Base-by-base conservation (phyloP, 2,888 invertebrate genomes). In the Cantharis rufa region DNA sequence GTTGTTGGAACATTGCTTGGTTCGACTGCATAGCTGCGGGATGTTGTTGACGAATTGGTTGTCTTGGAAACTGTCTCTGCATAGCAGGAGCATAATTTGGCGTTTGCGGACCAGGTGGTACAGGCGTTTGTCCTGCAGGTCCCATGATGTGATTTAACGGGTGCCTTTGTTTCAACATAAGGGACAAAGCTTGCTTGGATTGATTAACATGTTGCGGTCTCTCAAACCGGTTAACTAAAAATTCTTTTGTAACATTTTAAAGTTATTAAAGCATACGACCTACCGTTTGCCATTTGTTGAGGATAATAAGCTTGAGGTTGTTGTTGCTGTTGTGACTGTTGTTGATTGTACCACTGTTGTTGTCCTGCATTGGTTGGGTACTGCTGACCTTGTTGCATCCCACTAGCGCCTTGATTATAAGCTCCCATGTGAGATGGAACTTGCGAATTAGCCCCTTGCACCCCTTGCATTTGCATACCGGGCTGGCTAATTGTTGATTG, bases 141-240 rank as follows among this genome's bases (percentile, higher is more conserved):
- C 86, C 81, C 85, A 88, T 86, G 72, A 85, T 85, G 69, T 91
- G 91, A 80, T 90, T 90, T 84, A 89, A 88, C 0, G 95, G 95
- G 80, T 94, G 90, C 5, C 96, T 90, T 83, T 94, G 92, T 0
- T 95, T 91, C 72, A 97, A 88, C 95, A 97, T 95, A 84, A 95
- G 93, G 71, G 95, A 94, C 62, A 97, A 89, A 0, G 96, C 96
- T 86, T 95, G 95, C 84, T 97, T 96, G 5, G 94, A 94, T 82
- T 94, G 94, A 86, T 93, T 93, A 82, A 94, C 88, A 72, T 87
- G 87, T 78, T 87, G 87, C 0, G 89, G 89, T 16, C 89, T 83
- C 80, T 90, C 90, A 80, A 89, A 90, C 76, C 90, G 86, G 80
- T 88, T 89, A 15, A 89, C 88, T 84, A 82, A 18, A 71, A 71